Base-by-base conservation (phyloP, 2,888 invertebrate species). In the Lepidocyrtinus sp. region DNA sequence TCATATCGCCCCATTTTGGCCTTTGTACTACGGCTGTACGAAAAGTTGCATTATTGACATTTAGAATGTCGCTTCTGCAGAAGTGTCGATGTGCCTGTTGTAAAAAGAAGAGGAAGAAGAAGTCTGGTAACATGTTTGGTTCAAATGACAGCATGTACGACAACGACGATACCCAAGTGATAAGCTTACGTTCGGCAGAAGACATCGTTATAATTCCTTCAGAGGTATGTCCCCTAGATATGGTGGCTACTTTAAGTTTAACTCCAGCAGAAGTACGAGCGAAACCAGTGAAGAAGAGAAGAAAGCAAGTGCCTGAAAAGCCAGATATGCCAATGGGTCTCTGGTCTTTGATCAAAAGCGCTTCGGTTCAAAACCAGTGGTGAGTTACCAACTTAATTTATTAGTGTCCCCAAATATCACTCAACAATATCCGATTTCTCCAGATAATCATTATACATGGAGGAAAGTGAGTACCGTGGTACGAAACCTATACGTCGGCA, bases 401-500 rank as follows among this genome's bases (percentile, higher is more conserved):
- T n/a, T n/a, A n/a, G n/a, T n/a, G n/a, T n/a, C n/a, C n/a, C n/a
- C n/a, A n/a, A n/a, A n/a, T n/a, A n/a, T n/a, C n/a, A n/a, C n/a
- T n/a, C n/a, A n/a, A n/a, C n/a, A n/a, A n/a, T n/a, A n/a, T n/a
- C n/a, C n/a, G n/a, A n/a, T n/a, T n/a, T n/a, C n/a, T 80, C 90
- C 91, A 87, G 93, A 93, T 55, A 94, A 96, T 89, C 96, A 96
- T 88, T 99, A 96, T 90, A 95, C 97, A 2, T 99, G 99, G 98
- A 92, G 96, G 86, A 99, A 99, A 92, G 91, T 99, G 67, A 97
- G 97, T 19, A 99, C 99, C 19, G 98, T 98, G 2, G 98, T 99
- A 68, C 99, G 99, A 91, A 99, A 99, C 90, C 98, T 99, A 87
- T 99, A 99, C 87, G 97, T 99, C 76, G 99, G 99, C 84, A 97